phyloP scores from a whole-genome alignment of 2,888 invertebrate species.

The Acanthosepion esculentum region DNA sequence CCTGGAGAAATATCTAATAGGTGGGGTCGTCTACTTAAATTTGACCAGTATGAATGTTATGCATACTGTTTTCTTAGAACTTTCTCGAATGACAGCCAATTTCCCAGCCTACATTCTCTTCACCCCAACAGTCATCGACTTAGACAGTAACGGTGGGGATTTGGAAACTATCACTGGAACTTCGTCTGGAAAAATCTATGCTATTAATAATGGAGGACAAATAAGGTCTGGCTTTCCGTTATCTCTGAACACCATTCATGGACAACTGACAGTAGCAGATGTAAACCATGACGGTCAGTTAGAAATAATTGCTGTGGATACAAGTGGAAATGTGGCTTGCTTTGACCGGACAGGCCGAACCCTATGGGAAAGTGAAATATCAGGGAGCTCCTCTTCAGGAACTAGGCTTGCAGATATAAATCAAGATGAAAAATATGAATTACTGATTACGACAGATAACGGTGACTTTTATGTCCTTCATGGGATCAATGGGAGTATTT shows the following conservation, averaged over 20 bases:
- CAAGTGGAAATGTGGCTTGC: slow-evolving; percentile 67
- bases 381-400: slow-evolving; percentile 65
- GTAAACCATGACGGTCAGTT: slow-evolving; percentile 63
- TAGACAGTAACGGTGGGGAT: slow-evolving; percentile 64
- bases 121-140: slow-evolving; percentile 68
- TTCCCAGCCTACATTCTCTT: slow-evolving; percentile 70
- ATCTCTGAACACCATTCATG: slow-evolving; percentile 61
- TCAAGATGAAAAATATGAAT: slow-evolving; percentile 65
- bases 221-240: slow-evolving; percentile 66
- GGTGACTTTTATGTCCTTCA: slow-evolving; percentile 70
- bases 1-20: slow-evolving; percentile 64
- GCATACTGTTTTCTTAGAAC: slow-evolving; percentile 57
- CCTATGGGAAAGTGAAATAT: slow-evolving; percentile 65
- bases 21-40: slow-evolving; percentile 63
- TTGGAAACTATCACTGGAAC: slow-evolving; percentile 69
- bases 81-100: slow-evolving; percentile 58
- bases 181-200: slow-evolving; percentile 68
- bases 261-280: slow-evolving; percentile 70
- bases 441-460: slow-evolving; percentile 67
- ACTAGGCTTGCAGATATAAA: slow-evolving; percentile 66
- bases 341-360: slow-evolving; percentile 59
- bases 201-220: slow-evolving; percentile 58
- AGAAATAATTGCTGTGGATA: slow-evolving; percentile 67
- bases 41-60: slow-evolving; percentile 60
- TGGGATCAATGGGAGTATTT: slow-evolving; percentile 63